Conservation (phyloP, 2,113 vertebrate species). For the Sakesphorus luctuosus region DNA sequence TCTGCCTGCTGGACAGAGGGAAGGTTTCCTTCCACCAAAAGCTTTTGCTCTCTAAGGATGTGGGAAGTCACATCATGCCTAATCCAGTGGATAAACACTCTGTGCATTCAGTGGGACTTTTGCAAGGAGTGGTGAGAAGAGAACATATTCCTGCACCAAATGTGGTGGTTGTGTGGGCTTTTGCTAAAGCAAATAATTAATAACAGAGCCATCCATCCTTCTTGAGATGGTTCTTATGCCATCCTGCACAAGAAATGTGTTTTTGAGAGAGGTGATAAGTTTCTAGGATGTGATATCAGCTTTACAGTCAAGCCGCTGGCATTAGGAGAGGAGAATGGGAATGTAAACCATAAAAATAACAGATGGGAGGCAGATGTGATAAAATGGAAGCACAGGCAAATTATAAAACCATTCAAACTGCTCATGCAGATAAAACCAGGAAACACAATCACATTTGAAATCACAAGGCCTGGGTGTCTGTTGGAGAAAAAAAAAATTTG, state of each 20-base stretch:
- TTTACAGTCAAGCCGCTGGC: constrained; percentile 22
- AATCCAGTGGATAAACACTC: background rate
- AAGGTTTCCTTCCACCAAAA: background rate
- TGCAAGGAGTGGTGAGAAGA: background rate
- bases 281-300: background rate
- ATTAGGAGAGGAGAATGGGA: constrained; percentile 19
- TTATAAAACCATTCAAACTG: constrained; percentile 58
- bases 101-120: background rate
- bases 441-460: constrained; percentile 28
- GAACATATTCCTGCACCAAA: background rate
- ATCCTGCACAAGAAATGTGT: background rate
- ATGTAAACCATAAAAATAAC: constrained; percentile 43
- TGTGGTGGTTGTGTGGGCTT: fast-evolving
- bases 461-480: background rate
- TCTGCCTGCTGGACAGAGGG: background rate
- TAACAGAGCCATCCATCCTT: background rate
- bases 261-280: background rate
- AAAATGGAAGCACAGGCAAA: constrained; percentile 48
- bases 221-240: background rate
- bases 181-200: background rate
- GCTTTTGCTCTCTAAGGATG: background rate
- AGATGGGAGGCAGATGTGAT: constrained; percentile 48
- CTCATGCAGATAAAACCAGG: constrained; percentile 45
- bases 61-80: background rate
- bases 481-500: background rate